Evolutionary conservation across 2,113 vertebrate species (phyloP).

Genomic region (Puntigrus tetrazona): DNA sequence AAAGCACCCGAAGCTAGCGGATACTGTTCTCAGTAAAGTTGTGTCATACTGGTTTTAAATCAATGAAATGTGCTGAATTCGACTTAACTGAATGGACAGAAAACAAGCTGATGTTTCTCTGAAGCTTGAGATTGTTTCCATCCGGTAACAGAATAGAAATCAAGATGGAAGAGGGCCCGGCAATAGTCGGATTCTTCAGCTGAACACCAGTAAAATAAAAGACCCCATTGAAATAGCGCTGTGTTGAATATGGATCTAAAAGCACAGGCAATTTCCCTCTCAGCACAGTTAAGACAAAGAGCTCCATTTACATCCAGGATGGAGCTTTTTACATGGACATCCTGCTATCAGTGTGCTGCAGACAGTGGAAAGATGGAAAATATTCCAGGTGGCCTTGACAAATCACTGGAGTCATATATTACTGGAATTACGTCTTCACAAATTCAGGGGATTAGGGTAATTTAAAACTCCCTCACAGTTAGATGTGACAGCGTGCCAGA

Average conservation of each 20-base stretch:
- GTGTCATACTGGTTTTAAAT: not conserved
- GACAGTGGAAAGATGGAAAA: slow-evolving; percentile 25
- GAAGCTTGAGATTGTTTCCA: slow-evolving; percentile 1
- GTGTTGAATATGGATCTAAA: slow-evolving; percentile 29
- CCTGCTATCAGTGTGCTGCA: slow-evolving; percentile 22
- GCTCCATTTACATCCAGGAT: slow-evolving; percentile 23
- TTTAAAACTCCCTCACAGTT: slow-evolving; percentile 41
- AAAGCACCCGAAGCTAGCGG: not conserved
- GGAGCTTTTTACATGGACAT: slow-evolving; percentile 27
- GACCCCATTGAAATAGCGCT: not conserved
- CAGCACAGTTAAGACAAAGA: slow-evolving; percentile 42
- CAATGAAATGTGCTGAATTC: not conserved
- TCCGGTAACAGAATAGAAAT: slow-evolving; percentile 15
- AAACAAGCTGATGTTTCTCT: slow-evolving; percentile 24
- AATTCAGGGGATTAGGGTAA: slow-evolving; percentile 47
- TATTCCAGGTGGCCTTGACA: slow-evolving; percentile 41
- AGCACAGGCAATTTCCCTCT: slow-evolving; percentile 4
- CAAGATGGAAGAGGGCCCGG: not conserved
- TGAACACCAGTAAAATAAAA: slow-evolving; percentile 36
- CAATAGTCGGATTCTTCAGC: slow-evolving; percentile 24
- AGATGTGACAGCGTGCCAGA: slow-evolving; percentile 35
- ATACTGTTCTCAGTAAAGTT: not conserved
- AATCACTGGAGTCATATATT: slow-evolving; percentile 40
- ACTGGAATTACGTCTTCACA: slow-evolving; percentile 40
- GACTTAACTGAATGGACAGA: slow-evolving; percentile 23